Percentiles rank a stretch among this genome's conserved stretches.
Evolutionary conservation across 2,797 vertebrate species (phyloP).

Genomic region (Coranthus polyacanthus): DNA sequence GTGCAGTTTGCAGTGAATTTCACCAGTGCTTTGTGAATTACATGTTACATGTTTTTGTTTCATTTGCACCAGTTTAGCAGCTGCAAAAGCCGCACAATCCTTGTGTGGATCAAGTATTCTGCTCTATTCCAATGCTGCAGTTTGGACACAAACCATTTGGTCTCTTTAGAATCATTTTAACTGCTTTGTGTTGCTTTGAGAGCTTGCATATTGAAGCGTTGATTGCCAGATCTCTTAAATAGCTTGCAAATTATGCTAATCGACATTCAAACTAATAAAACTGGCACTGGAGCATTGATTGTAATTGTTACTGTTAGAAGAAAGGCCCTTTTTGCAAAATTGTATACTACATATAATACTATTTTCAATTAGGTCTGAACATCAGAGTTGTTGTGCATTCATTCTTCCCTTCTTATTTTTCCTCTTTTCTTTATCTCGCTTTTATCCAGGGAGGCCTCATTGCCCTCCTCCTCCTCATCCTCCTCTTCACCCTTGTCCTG

Average conservation of each 20-base stretch:
- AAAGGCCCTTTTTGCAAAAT: constrained; percentile 12
- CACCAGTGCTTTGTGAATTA: no score
- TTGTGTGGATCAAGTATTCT: no score
- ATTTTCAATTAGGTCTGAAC: constrained; percentile 2
- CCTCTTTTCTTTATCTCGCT: constrained; percentile 10
- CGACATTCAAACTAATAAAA: constrained; percentile 45
- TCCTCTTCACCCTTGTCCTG: constrained; percentile 95
- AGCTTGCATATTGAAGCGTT: constrained; percentile 33
- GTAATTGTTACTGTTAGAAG: constrained; percentile 35
- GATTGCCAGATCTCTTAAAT: constrained; percentile 45
- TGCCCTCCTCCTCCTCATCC: constrained; percentile 93
- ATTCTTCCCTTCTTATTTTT: constrained; percentile 6
- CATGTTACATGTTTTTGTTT: no score
- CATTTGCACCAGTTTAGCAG: no score
- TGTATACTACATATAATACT: constrained; percentile 6
- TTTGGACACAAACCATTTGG: background rate
- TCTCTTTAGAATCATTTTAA: constrained; percentile 11
- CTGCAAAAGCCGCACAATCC: no score
- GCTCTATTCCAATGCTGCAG: background rate
- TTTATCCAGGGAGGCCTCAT: constrained; percentile 95
- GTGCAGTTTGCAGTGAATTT: no score
- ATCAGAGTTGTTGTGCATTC: background rate
- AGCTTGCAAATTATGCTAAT: constrained; percentile 48
- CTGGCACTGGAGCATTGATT: constrained; percentile 19
- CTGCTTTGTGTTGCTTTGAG: no score